These are phyloP conservation scores for fruit fly (Drosophila melanogaster) DNA, from an alignment of 1,140 invertebrate genomes.

Conservation along the genomic window Release_6_plus_ISO1_MT NT_037436.4:15629501-15630000, in stretches of 20 bases:
- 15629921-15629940: neutral
- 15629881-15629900: neutral
- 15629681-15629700: conserved; percentile 33
- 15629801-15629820: conserved; percentile 22
- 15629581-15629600: conserved; percentile 16
- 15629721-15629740: neutral
- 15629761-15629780: conserved; percentile 11
- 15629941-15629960: neutral
- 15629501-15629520: conserved; percentile 62
- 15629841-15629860: neutral
- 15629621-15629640: neutral
- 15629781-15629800: conserved; percentile 22
- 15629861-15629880: neutral
- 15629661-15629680: conserved; percentile 15
- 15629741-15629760: conserved; percentile 13
- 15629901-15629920: neutral
- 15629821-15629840: conserved; percentile 14
- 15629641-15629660: conserved; percentile 2
- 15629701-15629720: conserved; percentile 28
- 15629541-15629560: conserved; percentile 19
- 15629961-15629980: neutral
- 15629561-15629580: neutral
- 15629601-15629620: conserved; percentile 3
- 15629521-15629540: conserved; percentile 46
- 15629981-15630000: neutral